Base-by-base conservation (phyloP, 2,888 invertebrate genomes). In the Oscheius sp. region DNA sequence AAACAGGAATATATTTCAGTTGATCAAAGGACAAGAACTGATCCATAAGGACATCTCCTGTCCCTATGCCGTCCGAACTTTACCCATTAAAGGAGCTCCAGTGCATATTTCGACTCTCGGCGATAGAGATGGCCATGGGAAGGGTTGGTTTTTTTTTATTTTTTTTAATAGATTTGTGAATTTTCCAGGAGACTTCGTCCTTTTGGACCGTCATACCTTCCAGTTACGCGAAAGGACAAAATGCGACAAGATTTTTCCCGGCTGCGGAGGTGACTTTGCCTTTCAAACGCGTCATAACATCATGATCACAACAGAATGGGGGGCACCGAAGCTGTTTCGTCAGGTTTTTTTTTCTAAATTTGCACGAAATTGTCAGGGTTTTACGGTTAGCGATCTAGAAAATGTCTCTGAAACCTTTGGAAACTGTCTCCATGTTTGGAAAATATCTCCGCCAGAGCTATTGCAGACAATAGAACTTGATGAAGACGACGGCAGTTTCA, bases 21-120 rank as follows among this genome's bases (percentile, higher is more conserved):
- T 68, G 44, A 74, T 80, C 14, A 59, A 70, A 36, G 54, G 62
- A 17, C 68, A 73, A 0, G 74, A 73, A n/a, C 67, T 80, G 26
- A 24, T 66, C 20, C 30, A 54, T 56, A 64, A 69, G 8, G 75
- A 80, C 50, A 56, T 75, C 33, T 69, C 71, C 8, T 74, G 72
- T 47, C 80, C 80, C 2, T 78, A 78, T 59, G 70, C 74, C 22
- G 77, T 77, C 4, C 67, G 67, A 30, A 70, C 73, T 36, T 63
- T 75, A 22, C 80, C 80, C 6, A 61, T 78, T 6, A 70, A 70
- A 63, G 80, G 78, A 2, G 75, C 78, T 3, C 78, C 80, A 17
- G 64, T 96, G 72, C 93, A 96, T 92, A 94, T 97, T 84, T 95
- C 95, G 2, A 91, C 91, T 14, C 91, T 97, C 91, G 97, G 95